Base-by-base conservation (phyloP, 2,797 vertebrate genomes). In the Myoxocephalus aenaeus region DNA sequence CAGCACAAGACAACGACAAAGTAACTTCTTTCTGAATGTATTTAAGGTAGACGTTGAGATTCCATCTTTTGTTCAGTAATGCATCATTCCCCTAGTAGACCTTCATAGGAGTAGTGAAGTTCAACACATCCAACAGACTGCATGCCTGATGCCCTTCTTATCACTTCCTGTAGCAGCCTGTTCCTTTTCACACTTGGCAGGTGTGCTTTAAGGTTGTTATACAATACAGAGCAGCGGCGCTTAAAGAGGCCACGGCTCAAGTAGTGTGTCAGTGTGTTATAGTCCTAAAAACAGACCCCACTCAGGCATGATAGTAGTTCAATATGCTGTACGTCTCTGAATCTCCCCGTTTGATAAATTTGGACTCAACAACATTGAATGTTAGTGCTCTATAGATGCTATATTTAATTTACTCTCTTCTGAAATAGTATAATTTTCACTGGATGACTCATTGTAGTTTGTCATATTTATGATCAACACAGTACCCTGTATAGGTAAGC, bases 1-100 rank as follows among this genome's bases (percentile, higher is more conserved):
- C 95, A 96, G 95, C 95, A 95, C 95, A 95, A 95, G 95, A 94
- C 92, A 90, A 94, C 85, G 91, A 94, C 89, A 94, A 93, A 94
- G 94, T 94, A 92, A 94, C 91, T 94, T 92, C 88, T 92, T 94
- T 95, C 94, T 96, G 95, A 96, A 96, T 96, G 95, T 96, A 96
- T 95, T 94, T 93, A 91, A 93, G 93, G 92, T 95, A 94, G 93
- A 94, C 70, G 85, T 93, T 89, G 89, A 94, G 88, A 90, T 89
- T 92, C 89, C 91, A 91, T 92, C 82, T 86, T 86, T 61, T 94
- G 92, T 90, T 91, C 51, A 80, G 81, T 90, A 73, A 85, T 54
- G 66, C 87, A 79, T 91, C 87, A 66, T 70, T 63, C 58, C 84
- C 81, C 82, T 66, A 72, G 86, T 90, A 73, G 85, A 80, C 65